A percentile compares a stretch with the other conserved stretches of the same genome.
phyloP scores from a whole-genome alignment of 2,113 vertebrate genomes.

The Datnioides undecimradiatus region DNA sequence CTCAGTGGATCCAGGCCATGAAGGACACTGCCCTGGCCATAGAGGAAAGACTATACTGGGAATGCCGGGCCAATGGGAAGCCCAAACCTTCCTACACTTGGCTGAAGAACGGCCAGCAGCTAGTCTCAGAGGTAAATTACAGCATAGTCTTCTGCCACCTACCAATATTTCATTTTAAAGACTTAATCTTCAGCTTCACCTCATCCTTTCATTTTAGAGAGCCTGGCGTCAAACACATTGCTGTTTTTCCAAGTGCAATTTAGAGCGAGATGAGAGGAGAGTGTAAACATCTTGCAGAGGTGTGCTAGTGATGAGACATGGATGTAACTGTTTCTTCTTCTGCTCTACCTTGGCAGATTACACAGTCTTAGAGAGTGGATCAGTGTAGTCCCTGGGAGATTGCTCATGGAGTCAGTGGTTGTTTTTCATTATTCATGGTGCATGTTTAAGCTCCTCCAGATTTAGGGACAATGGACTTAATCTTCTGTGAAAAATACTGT shows the following conservation, averaged over 20 bases:
- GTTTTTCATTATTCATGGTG: constrained; percentile 81
- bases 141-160: constrained; percentile 43
- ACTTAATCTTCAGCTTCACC: constrained; percentile 59
- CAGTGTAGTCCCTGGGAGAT: constrained; percentile 69
- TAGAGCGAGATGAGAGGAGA: constrained; percentile 56
- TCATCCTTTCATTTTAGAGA: constrained; percentile 50
- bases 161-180: constrained; percentile 65
- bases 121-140: constrained; percentile 88
- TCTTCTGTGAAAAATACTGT: constrained; percentile 73
- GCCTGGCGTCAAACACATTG: constrained; percentile 22
- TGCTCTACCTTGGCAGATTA: constrained; percentile 74
- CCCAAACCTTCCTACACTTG: constrained; percentile 93
- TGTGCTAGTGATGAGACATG: constrained; percentile 71
- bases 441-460: constrained; percentile 73
- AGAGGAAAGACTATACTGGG: constrained; percentile 91
- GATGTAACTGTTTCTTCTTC: constrained; percentile 66
- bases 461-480: constrained; percentile 76
- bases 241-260: constrained; percentile 58
- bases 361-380: constrained; percentile 72
- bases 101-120: constrained; percentile 91
- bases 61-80: constrained; percentile 91
- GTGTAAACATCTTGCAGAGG: constrained; percentile 68
- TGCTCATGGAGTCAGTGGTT: constrained; percentile 68
- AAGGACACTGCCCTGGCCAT: constrained; percentile 88
- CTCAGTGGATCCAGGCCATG: constrained; percentile 93